Evolutionary conservation across 2,888 invertebrate species (phyloP), one percentile per base, ranked within the genome.

Genomic region (Hyposoter dolosus): DNA sequence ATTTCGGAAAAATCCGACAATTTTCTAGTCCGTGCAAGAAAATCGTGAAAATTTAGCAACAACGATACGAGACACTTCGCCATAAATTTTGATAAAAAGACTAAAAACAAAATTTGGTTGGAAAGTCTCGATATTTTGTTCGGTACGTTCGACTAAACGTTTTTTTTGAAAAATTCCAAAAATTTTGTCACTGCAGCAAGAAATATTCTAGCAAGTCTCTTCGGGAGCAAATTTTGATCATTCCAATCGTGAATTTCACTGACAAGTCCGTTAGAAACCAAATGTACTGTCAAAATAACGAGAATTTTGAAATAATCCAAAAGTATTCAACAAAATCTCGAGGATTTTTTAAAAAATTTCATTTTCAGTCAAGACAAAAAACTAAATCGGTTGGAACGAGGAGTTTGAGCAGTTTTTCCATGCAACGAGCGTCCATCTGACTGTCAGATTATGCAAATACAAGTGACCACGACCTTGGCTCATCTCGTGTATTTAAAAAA

Each of bases 381-480:
- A 28, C 10, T 1, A 1, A 28, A 28, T 28, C 28, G 5, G 1
- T 66, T 40, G 40, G 4, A 65, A 35, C 19, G 40, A 40, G 40
- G n/a, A 40, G 1, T 40, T 65, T 40, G 23, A n/a, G 23, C 2
- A 28, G 2, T 32, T 28, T 53, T 66, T 23, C 12, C 72, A 71
- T 47, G 43, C 66, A 5, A 32, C 43, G 9, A 71, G n/a, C 43
- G 69, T 60, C 47, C 32, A 43, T 19, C n/a, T 56, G 69, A 32
- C 32, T 32, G 45, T 76, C 32, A 10, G 35, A 65, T 74, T 82
- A 75, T 77, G 76, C 47, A 79, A 77, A 79, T 32, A 5, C 35
- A 15, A 19, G 28, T 28, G 40, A 68, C 68, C 35, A 65, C 60
- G 72, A 45, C 78, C 72, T 74, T 56, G 80, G 47, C 35, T 12